Evolutionary conservation across 2,113 vertebrate species (phyloP).

Genomic region (Phalacrocorax carbo): DNA sequence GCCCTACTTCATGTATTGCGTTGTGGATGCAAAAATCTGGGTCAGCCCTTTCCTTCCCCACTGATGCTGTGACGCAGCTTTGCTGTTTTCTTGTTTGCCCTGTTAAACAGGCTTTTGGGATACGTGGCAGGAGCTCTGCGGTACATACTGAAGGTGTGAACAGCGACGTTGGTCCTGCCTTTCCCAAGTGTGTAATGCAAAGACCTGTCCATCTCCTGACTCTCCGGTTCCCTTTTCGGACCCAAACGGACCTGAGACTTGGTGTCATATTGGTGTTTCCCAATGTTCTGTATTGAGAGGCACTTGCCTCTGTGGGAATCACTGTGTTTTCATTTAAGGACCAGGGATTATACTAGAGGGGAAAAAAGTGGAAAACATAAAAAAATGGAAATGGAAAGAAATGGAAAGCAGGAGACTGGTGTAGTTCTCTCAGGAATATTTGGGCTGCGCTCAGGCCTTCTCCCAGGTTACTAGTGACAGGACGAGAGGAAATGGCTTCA

Average conservation of each 20-base stretch:
- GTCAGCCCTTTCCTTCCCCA: not conserved
- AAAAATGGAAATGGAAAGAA: too few species aligned
- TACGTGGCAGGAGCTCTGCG: accelerated
- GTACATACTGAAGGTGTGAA: accelerated
- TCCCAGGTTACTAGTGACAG: too few species aligned
- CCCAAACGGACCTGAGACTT: too few species aligned
- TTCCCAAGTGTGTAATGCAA: not conserved
- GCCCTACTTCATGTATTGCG: not conserved
- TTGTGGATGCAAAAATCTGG: not conserved
- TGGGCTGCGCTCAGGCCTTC: not conserved
- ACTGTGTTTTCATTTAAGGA: not conserved
- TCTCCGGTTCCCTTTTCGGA: not conserved
- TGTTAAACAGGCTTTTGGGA: not conserved
- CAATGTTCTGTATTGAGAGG: not conserved
- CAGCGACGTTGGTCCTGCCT: not conserved
- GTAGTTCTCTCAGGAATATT: not conserved
- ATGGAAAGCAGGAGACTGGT: not conserved
- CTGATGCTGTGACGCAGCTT: not conserved
- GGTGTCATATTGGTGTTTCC: not conserved
- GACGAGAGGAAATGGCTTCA: too few species aligned
- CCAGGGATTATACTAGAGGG: not conserved
- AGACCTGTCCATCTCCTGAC: not conserved
- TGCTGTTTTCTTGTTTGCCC: not conserved
- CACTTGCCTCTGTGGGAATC: not conserved
- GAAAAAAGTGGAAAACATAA: too few species aligned